A percentile compares a stretch with the other conserved stretches of the same genome.
phyloP scores from a whole-genome alignment of 2,888 invertebrate genomes.

The Lottia scabra region DNA sequence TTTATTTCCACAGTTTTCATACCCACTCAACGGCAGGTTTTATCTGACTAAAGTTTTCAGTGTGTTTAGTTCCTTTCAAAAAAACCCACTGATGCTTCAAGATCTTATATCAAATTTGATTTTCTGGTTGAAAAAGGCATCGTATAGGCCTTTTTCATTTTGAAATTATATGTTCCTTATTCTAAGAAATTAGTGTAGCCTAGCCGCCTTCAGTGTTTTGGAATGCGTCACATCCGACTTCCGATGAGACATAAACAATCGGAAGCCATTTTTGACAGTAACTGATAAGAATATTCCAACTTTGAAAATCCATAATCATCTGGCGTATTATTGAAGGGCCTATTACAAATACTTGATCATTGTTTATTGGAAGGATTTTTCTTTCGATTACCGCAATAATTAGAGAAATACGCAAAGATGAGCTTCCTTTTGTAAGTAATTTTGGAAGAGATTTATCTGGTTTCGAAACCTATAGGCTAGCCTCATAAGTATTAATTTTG shows the following conservation, averaged over 20 bases:
- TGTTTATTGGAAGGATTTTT: constrained; percentile 5
- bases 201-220: no score
- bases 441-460: not conserved
- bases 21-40: no score
- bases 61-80: no score
- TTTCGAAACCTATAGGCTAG: not conserved
- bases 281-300: not conserved
- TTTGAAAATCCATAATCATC: constrained; percentile 33
- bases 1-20: no score
- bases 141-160: no score
- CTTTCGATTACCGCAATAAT: constrained; percentile 6
- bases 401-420: constrained; percentile 29
- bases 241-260: constrained; percentile 21
- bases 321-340: constrained; percentile 11
- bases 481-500: not conserved
- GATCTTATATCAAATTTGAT: no score
- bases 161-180: no score
- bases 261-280: constrained; percentile 23
- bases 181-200: no score
- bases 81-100: no score
- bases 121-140: no score
- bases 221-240: not conserved
- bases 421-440: constrained; percentile 49
- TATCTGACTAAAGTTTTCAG: no score
- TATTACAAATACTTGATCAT: not conserved